Evolutionary conservation across 1,140 invertebrate genomes (phyloP), one percentile per base, ranked within the genome.

Genomic region (Ceratina japonica): DNA sequence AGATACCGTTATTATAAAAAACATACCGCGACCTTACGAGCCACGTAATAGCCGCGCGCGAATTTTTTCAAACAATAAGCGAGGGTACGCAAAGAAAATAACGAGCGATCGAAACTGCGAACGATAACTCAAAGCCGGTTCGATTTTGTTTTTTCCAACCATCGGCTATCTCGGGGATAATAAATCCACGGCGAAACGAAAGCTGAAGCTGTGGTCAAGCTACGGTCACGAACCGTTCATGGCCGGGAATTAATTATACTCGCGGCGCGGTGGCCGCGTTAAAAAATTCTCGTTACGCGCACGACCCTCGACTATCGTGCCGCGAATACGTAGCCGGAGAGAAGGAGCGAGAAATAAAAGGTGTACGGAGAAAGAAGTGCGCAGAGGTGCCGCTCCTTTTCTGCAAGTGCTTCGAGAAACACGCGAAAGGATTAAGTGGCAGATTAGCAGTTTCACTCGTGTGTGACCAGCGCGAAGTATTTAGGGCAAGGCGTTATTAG

Each of bases 221-320:
- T 27, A 22, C 78, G 78, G 72, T 68, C 78, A 75, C 78, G 64
- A 80, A 54, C 63, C 16, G 51, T 15, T 68, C 49, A 62, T 58
- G 52, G 62, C 20, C 62, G 37, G 49, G 64, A 80, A 80, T 80
- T 80, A 80, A 75, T 80, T 80, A 63, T 52, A 54, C 49, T n/a
- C 31, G 65, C 37, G 52, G 24, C 56, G 24, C 56, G 64, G 37
- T 73, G 65, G 59, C 52, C 51, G 66, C 63, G 78, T 76, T 84
- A 80, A 79, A 84, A 44, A 81, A 84, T 84, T 84, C 83, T 77
- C 52, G 44, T 58, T 72, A 71, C 69, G 78, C 82, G 37, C 37
- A 44, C 37, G 79, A 73, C 56, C 24, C 51, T 62, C 49, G 63
- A 27, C 44, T 73, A 51, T 49, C 82, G 78, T 83, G 68, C 44